These are phyloP conservation scores for Amphipoea oculea DNA, from an alignment of 2,888 invertebrate species.

Conservation along the genomic window DNA sequence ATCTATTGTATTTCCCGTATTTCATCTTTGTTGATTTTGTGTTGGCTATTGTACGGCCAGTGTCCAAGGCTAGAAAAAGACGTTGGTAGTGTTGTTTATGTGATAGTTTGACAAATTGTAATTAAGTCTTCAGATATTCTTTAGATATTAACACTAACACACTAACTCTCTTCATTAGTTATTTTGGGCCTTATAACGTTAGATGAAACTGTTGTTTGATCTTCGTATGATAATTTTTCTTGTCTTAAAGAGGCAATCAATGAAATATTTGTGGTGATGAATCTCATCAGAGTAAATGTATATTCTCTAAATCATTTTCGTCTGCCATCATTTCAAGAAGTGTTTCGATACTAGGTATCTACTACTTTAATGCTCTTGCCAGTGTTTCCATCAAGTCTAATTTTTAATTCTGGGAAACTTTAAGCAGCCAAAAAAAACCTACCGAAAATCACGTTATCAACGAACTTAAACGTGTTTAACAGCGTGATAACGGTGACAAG, in stretches of 20 bases:
- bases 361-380: neutral
- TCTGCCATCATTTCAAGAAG: neutral
- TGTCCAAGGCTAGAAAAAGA: slow-evolving; percentile 10
- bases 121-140: neutral
- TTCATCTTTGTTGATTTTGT: slow-evolving; percentile 49
- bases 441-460: slow-evolving; percentile 26
- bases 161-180: neutral
- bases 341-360: neutral
- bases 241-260: neutral
- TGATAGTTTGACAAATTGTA: neutral
- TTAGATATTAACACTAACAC: neutral
- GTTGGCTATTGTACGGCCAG: slow-evolving; percentile 21
- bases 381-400: neutral
- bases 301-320: neutral
- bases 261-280: neutral
- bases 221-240: neutral
- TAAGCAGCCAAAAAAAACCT: neutral
- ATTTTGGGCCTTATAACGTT: neutral
- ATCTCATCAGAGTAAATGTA: neutral
- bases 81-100: neutral
- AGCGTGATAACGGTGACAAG: slow-evolving; percentile 43
- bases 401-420: neutral
- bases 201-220: neutral
- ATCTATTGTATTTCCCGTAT: slow-evolving; percentile 57
- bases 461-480: slow-evolving; percentile 43